Evolutionary conservation across 2,888 invertebrate species (phyloP).

Genomic region (Sphecodes monilicornis): DNA sequence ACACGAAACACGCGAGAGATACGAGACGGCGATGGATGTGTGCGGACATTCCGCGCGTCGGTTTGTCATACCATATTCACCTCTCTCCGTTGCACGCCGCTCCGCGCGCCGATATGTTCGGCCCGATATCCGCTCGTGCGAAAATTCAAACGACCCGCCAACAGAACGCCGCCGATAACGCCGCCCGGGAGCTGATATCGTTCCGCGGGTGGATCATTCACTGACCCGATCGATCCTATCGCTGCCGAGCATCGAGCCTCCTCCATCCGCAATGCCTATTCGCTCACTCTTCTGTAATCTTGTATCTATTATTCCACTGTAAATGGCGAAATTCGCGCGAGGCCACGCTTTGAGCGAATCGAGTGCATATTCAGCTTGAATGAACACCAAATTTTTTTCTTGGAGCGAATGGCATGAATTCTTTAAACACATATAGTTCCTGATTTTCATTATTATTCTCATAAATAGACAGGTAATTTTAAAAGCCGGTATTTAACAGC

Average conservation of each 20-base stretch:
- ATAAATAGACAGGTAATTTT: no score
- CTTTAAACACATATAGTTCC: background rate
- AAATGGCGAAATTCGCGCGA: constrained; percentile 44
- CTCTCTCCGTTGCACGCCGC: constrained; percentile 39
- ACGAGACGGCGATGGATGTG: constrained; percentile 48
- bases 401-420: background rate
- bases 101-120: constrained; percentile 58
- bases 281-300: constrained; percentile 30
- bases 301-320: constrained; percentile 44
- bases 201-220: constrained; percentile 63
- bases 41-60: constrained; percentile 55
- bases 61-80: constrained; percentile 65
- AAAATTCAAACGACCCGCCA: constrained; percentile 80
- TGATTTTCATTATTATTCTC: no score
- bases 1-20: constrained; percentile 27
- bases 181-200: constrained; percentile 67
- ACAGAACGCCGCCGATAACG: constrained; percentile 71
- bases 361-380: constrained; percentile 15
- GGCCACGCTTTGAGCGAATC: background rate
- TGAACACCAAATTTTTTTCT: background rate
- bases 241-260: constrained; percentile 42
- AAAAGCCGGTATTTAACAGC: no score
- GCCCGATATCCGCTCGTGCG: constrained; percentile 79
- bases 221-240: constrained; percentile 69
- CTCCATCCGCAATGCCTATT: background rate